A percentile compares a stretch with the other conserved stretches of the same genome.
Evolutionary conservation across 2,113 vertebrate species (phyloP).

Genomic region (Bubalus kerabau): DNA sequence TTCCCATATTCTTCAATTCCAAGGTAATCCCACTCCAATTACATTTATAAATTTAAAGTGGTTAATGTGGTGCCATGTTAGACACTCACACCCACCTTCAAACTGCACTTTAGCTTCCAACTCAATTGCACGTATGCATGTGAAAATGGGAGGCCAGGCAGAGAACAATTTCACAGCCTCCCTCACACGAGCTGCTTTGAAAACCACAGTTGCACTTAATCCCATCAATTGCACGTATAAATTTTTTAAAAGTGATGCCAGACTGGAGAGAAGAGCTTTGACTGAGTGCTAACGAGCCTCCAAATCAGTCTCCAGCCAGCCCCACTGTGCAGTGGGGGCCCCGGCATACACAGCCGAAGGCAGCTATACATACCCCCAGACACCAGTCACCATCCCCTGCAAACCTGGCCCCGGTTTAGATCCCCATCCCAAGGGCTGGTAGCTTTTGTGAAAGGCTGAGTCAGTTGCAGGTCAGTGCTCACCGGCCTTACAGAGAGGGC

Average conservation of each 20-base stretch:
- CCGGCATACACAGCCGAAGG: conserved; percentile 69
- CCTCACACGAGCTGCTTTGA: conserved; percentile 56
- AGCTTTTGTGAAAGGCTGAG: not conserved
- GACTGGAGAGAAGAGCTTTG: conserved; percentile 74
- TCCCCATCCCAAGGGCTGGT: not conserved
- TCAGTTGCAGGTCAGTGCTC: not conserved
- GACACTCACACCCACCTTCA: conserved; percentile 69
- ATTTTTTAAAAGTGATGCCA: conserved; percentile 78
- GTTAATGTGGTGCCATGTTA: conserved; percentile 61
- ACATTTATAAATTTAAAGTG: conserved; percentile 80
- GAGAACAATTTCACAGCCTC: conserved; percentile 65
- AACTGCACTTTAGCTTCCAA: conserved; percentile 72
- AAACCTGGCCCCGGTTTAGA: conserved; percentile 57
- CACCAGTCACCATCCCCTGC: not conserved
- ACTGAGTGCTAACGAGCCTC: conserved; percentile 84
- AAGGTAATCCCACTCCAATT: conserved; percentile 75
- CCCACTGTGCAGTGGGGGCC: conserved; percentile 74
- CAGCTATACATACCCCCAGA: conserved; percentile 39
- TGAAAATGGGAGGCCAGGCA: conserved; percentile 31
- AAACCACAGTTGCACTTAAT: conserved; percentile 70
- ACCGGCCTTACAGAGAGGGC: no score
- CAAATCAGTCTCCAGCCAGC: conserved; percentile 79
- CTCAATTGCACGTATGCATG: conserved; percentile 52
- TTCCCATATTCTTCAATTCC: conserved; percentile 51
- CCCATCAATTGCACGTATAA: conserved; percentile 67